Conservation (phyloP, 2,888 invertebrate species). For the Amphipyra berbera region DNA sequence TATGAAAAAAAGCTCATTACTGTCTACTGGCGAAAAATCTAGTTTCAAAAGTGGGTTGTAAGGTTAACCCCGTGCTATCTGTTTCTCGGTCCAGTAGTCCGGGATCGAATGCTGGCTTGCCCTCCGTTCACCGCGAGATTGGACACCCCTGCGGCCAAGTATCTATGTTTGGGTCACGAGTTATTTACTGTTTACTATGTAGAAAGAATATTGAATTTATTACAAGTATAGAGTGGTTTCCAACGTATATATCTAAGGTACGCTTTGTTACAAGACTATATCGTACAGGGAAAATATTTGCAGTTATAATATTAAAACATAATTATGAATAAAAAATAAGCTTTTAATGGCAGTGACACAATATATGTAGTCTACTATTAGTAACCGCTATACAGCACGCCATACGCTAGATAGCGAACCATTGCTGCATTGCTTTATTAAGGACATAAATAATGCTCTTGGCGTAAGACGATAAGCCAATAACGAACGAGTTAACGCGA, state of each 20-base stretch:
- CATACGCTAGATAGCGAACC: not conserved
- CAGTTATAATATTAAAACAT: too few relatives aligned
- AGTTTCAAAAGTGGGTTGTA: constrained; percentile 14
- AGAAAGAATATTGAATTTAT: constrained; percentile 2
- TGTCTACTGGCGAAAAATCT: constrained; percentile 9
- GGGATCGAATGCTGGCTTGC: constrained; percentile 20
- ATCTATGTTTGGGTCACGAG: not conserved
- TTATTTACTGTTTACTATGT: constrained; percentile 15
- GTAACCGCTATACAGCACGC: not conserved
- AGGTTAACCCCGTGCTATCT: constrained; percentile 37
- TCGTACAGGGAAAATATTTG: too few relatives aligned
- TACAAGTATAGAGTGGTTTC: not conserved
- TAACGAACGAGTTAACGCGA: too few relatives aligned
- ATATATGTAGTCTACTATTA: not conserved
- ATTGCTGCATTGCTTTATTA: constrained; percentile 14
- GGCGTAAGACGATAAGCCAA: constrained; percentile 1
- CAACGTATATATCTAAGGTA: too few relatives aligned
- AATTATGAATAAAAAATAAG: not conserved
- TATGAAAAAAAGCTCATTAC: not conserved
- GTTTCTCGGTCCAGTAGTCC: constrained; percentile 43
- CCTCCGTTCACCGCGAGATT: constrained; percentile 15
- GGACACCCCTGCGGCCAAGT: constrained; percentile 8
- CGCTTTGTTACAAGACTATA: too few relatives aligned
- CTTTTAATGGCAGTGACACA: too few relatives aligned
- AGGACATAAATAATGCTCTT: constrained; percentile 10